Conservation (phyloP, 1,140 invertebrate species). For the Vanessa atalanta region DNA sequence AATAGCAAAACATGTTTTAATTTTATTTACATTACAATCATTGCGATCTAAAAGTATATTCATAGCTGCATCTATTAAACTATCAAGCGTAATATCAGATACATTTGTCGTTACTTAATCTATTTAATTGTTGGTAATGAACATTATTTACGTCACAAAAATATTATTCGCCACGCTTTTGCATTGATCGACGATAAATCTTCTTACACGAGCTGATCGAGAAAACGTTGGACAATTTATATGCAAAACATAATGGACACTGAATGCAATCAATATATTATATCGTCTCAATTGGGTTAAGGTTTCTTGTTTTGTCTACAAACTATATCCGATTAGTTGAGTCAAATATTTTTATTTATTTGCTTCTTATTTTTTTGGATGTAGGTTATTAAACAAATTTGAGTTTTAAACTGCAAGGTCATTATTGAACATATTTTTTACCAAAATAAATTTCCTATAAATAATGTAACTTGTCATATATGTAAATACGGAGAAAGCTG, state of each 20-base stretch:
- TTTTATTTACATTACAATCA: background rate
- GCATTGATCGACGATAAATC: slow-evolving; percentile 34
- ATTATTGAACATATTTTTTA: background rate
- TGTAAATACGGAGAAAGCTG: background rate
- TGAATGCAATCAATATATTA: slow-evolving; percentile 40
- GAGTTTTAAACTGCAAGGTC: background rate
- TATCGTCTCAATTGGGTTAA: slow-evolving; percentile 43
- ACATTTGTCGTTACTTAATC: slow-evolving; percentile 8
- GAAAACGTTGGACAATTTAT: slow-evolving; percentile 45
- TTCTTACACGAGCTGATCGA: slow-evolving; percentile 23
- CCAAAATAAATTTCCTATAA: background rate
- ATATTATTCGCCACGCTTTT: slow-evolving; percentile 14
- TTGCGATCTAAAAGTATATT: background rate
- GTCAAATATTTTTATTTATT: no score
- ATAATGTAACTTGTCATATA: background rate
- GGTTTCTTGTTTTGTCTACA: slow-evolving; percentile 36
- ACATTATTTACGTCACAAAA: slow-evolving; percentile 23
- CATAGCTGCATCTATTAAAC: slow-evolving; percentile 3
- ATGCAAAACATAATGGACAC: slow-evolving; percentile 39
- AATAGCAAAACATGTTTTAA: background rate
- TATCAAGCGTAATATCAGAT: background rate
- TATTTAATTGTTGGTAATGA: slow-evolving; percentile 7
- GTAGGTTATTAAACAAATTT: background rate
- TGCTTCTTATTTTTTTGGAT: background rate
- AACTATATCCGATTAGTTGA: background rate